Conservation (phyloP, 2,113 vertebrate genomes). For the Acanthochromis polyacanthus region DNA sequence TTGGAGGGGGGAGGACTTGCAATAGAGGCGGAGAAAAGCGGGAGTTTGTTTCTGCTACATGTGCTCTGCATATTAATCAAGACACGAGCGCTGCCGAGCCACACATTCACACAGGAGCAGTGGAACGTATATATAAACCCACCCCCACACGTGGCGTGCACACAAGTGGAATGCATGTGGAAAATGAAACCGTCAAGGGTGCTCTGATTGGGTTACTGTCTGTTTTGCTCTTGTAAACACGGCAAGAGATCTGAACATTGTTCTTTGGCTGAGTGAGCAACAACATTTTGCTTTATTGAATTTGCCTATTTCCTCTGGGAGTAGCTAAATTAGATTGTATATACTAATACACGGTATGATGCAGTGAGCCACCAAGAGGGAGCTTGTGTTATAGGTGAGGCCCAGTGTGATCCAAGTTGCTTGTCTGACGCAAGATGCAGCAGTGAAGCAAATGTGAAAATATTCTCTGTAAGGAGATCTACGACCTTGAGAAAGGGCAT, state of each 20-base stretch:
- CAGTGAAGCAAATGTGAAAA: conserved; percentile 1
- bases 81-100: background rate
- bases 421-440: conserved; percentile 27
- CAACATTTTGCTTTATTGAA: conserved; percentile 85
- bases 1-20: conserved; percentile 1
- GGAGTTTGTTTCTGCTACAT: conserved; percentile 65
- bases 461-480: background rate
- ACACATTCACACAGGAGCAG: conserved; percentile 1
- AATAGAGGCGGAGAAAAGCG: conserved; percentile 41
- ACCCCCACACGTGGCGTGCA: conserved; percentile 14
- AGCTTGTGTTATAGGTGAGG: conserved; percentile 42
- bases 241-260: conserved; percentile 57
- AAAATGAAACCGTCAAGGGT: conserved; percentile 46
- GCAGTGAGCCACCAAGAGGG: conserved; percentile 61
- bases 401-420: conserved; percentile 19
- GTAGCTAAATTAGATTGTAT: conserved; percentile 79
- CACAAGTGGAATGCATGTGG: conserved; percentile 3
- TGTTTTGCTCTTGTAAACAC: conserved; percentile 69
- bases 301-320: conserved; percentile 76
- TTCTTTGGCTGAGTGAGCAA: conserved; percentile 80
- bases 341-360: conserved; percentile 66
- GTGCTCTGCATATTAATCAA: conserved; percentile 73
- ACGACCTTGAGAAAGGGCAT: conserved; percentile 62
- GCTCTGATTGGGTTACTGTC: conserved; percentile 80
- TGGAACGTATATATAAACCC: background rate